Base-by-base conservation (phyloP, 2,113 vertebrate species). In the Rhinoderma darwinii region DNA sequence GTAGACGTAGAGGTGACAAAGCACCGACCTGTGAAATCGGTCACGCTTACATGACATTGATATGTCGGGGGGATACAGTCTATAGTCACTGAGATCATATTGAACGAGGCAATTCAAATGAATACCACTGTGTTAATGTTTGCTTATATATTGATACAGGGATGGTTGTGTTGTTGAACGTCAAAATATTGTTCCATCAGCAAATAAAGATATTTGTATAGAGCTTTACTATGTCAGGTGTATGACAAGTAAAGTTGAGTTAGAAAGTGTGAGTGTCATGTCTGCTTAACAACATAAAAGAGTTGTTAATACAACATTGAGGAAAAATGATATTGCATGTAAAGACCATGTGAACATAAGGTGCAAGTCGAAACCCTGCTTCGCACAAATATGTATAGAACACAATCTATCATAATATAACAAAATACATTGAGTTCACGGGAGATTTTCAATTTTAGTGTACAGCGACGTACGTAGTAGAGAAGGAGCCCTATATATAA, bases 121-220 rank as follows among this genome's bases (percentile, higher is more conserved):
- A 27, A 32, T 82, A 94, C 88, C 93, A 91, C 89, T 89, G 89
- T 89, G 88, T 90, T 88, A 92, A 90, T 94, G 91, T 93, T 84
- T 88, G 89, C 88, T 88, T 83, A 92, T 90, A 93, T 91, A 91
- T 87, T 91, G 89, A 90, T 90, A 92, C 89, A 88, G 77, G 85
- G 82, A 85, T 68, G 54, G 82, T 89, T 89, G 61, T 93, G 89
- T 92, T 91, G 93, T 82, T 68, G 86, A 92, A 90, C 93, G 93
- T 95, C 94, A 95, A 94, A 95, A 95, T 94, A 94, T 92, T 93
- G 91, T 91, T 93, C 90, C 92, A 94, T 91, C 88, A 93, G 91
- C 32, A 92, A 88, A 76, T 90, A 87, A 87, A 93, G 93, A 90
- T 93, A 93, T 93, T 92, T 92, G 91, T 91, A 91, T 89, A 92